Evolutionary conservation across 1,140 invertebrate species (phyloP).

Genomic region (Zaprionus kolodkinae): DNA sequence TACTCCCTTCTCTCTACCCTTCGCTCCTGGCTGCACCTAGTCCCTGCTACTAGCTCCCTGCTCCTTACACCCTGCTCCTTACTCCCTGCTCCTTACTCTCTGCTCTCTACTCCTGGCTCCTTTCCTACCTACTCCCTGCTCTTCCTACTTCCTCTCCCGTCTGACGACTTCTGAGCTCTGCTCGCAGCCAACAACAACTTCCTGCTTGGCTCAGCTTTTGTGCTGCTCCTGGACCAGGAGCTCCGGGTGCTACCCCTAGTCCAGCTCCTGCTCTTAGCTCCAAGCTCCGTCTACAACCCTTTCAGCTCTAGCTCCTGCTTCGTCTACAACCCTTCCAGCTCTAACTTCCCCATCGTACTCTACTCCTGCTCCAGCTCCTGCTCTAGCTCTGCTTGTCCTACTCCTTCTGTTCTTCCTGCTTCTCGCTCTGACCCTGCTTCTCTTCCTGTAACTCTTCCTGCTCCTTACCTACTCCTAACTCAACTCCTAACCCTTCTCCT

Average conservation of each 20-base stretch:
- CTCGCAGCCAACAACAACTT: conserved; percentile 49
- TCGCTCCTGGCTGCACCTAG: too few species aligned
- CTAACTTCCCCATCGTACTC: too few species aligned
- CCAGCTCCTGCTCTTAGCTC: not conserved
- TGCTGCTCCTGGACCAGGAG: conserved; percentile 36
- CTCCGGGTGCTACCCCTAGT: not conserved
- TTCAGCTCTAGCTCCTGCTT: not conserved
- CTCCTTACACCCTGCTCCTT: conserved; percentile 13
- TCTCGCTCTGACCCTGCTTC: not conserved
- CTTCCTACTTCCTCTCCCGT: not conserved
- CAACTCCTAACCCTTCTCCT: not conserved
- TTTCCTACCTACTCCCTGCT: not conserved
- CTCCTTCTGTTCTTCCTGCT: not conserved
- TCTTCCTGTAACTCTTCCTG: not conserved
- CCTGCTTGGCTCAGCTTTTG: conserved; percentile 69
- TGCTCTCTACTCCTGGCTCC: too few species aligned
- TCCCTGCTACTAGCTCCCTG: not conserved
- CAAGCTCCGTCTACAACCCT: too few species aligned
- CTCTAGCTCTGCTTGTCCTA: not conserved
- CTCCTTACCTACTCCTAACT: not conserved
- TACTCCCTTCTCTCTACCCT: not conserved
- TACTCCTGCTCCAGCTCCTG: not conserved
- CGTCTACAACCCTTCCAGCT: too few species aligned
- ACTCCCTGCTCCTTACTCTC: not conserved
- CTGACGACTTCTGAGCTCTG: conserved; percentile 36